Evolutionary conservation across 2,797 vertebrate species (phyloP), one percentile per base, ranked within the genome.

Genomic region (Brotula barbata): DNA sequence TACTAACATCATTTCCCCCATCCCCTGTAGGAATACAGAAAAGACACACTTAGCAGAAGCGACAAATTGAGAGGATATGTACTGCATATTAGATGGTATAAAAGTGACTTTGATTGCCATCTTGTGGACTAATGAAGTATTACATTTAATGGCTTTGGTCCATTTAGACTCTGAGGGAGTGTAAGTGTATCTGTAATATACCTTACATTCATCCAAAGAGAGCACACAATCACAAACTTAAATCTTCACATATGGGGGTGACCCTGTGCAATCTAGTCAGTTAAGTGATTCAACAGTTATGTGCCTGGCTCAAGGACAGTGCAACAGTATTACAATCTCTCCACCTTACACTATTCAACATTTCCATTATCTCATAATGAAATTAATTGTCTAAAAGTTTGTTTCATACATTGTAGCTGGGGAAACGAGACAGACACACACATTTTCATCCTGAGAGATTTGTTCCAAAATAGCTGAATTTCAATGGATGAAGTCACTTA

Each of bases 1-100:
- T 99, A 63, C 97, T 97, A 58, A 99, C 97, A 19, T 99, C 96
- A 36, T 99, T 99, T 63, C 96, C 96, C 52, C 97, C 97, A n/a
- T 99, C 96, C 76, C 97, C 97, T 98, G 83, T 0, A 11, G 58
- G 34, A 52, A 14, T 45, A 66, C 0, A 59, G 79, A 6, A 16
- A 16, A 37, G 4, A 52, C 34, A 34, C 6, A 11, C 21, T 19
- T 2, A 15, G 41, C 25, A 42, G 40, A 42, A 14, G 7, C 5
- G n/a, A 7, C 9, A 36, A 3, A 11, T 14, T 28, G 25, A 28
- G 8, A 28, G 11, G 5, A 44, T 53, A 10, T 0, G 6, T 11
- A 17, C 6, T 0, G 3, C 3, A 5, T 17, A 14, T 2, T 3
- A 1, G 14, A 33, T n/a, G 0, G 47, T 41, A 25, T 20, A 13